A percentile compares a stretch with the other conserved stretches of the same genome.
These are phyloP conservation scores for Microctenopoma stevenorrisi DNA, from an alignment of 2,797 vertebrate genomes.

Conservation along the genomic window DNA sequence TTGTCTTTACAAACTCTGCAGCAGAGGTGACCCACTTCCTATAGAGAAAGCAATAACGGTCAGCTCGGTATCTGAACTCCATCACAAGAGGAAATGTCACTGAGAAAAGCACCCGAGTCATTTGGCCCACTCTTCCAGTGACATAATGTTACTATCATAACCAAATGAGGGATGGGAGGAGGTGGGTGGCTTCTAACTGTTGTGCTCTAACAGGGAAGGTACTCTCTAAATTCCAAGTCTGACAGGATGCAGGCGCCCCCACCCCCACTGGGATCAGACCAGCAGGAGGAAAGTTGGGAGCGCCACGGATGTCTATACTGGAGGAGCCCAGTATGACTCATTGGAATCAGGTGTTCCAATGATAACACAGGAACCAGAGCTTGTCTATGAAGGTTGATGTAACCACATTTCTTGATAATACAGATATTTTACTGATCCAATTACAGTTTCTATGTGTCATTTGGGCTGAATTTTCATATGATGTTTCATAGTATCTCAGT, in stretches of 20 bases:
- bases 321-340: conserved; percentile 69
- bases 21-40: conserved; percentile 32
- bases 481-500: conserved; percentile 14
- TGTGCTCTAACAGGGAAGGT: conserved; percentile 66
- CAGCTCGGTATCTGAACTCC: conserved; percentile 62
- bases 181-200: conserved; percentile 60
- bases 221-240: conserved; percentile 72
- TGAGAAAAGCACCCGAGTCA: conserved; percentile 61
- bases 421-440: conserved; percentile 54
- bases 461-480: conserved; percentile 28
- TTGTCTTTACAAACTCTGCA: not conserved
- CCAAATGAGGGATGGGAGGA: conserved; percentile 71
- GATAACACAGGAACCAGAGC: conserved; percentile 66
- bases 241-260: conserved; percentile 67
- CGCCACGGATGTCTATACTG: conserved; percentile 27
- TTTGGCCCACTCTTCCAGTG: conserved; percentile 53
- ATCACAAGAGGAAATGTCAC: conserved; percentile 80
- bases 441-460: conserved; percentile 34
- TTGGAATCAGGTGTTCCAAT: conserved; percentile 75
- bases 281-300: conserved; percentile 65
- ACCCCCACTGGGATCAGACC: conserved; percentile 41
- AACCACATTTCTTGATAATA: conserved; percentile 65
- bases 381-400: conserved; percentile 56
- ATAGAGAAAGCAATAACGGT: conserved; percentile 43
- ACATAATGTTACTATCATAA: conserved; percentile 73